Conservation (phyloP, 2,888 invertebrate genomes). For the Hylaea fasciaria region DNA sequence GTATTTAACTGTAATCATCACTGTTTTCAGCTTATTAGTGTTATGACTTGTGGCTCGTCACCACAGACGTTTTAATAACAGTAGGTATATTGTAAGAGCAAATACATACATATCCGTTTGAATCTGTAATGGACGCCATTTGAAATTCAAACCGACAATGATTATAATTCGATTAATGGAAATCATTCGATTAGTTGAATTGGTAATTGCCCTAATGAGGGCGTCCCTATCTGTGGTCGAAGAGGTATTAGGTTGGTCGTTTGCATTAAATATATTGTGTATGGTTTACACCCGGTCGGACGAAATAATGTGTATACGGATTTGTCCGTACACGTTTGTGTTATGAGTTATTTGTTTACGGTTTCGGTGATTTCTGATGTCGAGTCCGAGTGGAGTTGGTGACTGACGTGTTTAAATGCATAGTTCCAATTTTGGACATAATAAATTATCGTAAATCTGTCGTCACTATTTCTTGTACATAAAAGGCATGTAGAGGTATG, state of each 20-base stretch:
- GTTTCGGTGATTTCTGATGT: constrained; percentile 31
- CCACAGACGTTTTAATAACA: too few species aligned
- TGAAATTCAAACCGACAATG: constrained; percentile 29
- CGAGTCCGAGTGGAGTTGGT: constrained; percentile 10
- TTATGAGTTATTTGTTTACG: constrained; percentile 35
- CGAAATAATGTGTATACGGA: constrained; percentile 36
- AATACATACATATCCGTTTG: neutral
- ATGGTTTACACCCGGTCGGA: constrained; percentile 41
- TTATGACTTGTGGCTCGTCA: too few species aligned
- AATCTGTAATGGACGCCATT: constrained; percentile 30
- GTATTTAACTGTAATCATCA: neutral
- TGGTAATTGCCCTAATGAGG: constrained; percentile 38
- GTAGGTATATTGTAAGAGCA: too few species aligned
- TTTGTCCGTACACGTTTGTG: constrained; percentile 28
- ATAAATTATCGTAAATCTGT: constrained; percentile 16
- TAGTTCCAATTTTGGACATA: constrained; percentile 1
- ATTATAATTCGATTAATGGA: constrained; percentile 41
- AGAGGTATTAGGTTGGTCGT: constrained; percentile 26
- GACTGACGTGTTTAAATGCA: constrained; percentile 10
- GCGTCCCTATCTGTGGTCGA: constrained; percentile 26
- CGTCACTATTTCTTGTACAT: constrained; percentile 1
- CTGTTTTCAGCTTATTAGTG: neutral
- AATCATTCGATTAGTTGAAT: constrained; percentile 39
- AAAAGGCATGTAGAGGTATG: too few species aligned
- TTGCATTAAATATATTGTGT: constrained; percentile 51